A percentile compares a stretch with the other conserved stretches of the same genome.
Conservation (phyloP, 2,113 vertebrate genomes). For the Toxotes jaculatrix region DNA sequence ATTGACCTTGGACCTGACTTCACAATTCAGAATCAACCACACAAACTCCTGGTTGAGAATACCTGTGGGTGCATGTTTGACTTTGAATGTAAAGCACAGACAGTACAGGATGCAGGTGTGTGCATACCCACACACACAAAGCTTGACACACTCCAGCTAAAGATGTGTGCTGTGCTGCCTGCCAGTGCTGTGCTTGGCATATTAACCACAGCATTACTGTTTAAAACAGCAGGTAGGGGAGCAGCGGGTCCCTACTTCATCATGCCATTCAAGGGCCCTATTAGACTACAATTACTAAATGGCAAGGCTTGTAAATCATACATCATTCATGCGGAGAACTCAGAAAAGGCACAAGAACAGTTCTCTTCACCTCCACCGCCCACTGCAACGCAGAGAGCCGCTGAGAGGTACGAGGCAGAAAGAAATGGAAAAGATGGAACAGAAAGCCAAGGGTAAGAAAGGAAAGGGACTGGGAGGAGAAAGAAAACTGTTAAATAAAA, state of each 20-base stretch:
- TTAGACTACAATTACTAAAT: slow-evolving; percentile 85
- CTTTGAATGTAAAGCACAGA: slow-evolving; percentile 21
- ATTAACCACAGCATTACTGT: slow-evolving; percentile 78
- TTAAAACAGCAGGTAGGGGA: slow-evolving; percentile 78
- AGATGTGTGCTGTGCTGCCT: slow-evolving; percentile 42
- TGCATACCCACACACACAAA: slow-evolving; percentile 16
- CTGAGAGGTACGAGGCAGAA: not conserved
- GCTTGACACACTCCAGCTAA: slow-evolving; percentile 19
- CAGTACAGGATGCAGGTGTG: slow-evolving; percentile 1
- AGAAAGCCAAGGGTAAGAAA: not conserved
- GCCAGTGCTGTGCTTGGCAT: slow-evolving; percentile 75
- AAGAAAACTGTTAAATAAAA: too few species aligned
- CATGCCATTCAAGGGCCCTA: slow-evolving; percentile 80
- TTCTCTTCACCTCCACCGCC: not conserved
- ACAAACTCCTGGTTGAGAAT: not conserved
- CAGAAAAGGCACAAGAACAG: slow-evolving; percentile 23
- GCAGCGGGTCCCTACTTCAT: slow-evolving; percentile 77
- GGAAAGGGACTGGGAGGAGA: too few species aligned
- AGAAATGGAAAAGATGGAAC: not conserved
- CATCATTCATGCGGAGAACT: slow-evolving; percentile 80
- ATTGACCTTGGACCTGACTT: not conserved
- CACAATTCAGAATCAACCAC: not conserved
- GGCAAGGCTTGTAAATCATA: slow-evolving; percentile 82
- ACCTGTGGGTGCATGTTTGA: slow-evolving; percentile 3
- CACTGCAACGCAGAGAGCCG: not conserved